phyloP scores from a whole-genome alignment of 2,888 invertebrate genomes.

The Pollenia angustigena region DNA sequence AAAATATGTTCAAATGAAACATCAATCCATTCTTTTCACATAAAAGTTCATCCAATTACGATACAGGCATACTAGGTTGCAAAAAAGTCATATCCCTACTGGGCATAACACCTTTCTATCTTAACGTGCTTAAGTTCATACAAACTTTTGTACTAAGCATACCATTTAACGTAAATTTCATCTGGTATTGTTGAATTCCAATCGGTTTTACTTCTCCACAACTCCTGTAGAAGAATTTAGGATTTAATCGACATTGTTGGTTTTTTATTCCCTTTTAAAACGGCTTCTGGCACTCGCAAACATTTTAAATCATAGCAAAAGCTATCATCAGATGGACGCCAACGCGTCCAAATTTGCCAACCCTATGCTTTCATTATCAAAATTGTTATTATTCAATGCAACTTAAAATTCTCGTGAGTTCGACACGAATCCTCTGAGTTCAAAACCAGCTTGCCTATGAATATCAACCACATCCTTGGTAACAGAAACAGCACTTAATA shows the following conservation, averaged over 20 bases:
- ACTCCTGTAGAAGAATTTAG: too few relatives aligned
- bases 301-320: conserved; percentile 52
- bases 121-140: too few relatives aligned
- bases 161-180: conserved; percentile 30
- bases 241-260: conserved; percentile 25
- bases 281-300: conserved; percentile 24
- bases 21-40: too few relatives aligned
- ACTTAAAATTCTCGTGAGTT: conserved; percentile 50
- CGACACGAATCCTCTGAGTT: conserved; percentile 59
- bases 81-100: too few relatives aligned
- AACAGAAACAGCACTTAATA: conserved; percentile 49
- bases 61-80: too few relatives aligned
- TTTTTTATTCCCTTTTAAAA: conserved; percentile 38
- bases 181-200: conserved; percentile 50
- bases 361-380: neutral
- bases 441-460: conserved; percentile 58
- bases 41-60: too few relatives aligned
- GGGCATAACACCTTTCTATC: too few relatives aligned
- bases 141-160: conserved; percentile 29
- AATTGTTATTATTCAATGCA: conserved; percentile 9
- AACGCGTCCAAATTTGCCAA: conserved; percentile 28
- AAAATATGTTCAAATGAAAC: too few relatives aligned
- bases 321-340: conserved; percentile 34
- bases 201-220: conserved; percentile 31
- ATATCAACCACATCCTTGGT: conserved; percentile 56